These are phyloP conservation scores for Mirounga angustirostris DNA, from an alignment of 2,113 vertebrate species.

Conservation along the genomic window DNA sequence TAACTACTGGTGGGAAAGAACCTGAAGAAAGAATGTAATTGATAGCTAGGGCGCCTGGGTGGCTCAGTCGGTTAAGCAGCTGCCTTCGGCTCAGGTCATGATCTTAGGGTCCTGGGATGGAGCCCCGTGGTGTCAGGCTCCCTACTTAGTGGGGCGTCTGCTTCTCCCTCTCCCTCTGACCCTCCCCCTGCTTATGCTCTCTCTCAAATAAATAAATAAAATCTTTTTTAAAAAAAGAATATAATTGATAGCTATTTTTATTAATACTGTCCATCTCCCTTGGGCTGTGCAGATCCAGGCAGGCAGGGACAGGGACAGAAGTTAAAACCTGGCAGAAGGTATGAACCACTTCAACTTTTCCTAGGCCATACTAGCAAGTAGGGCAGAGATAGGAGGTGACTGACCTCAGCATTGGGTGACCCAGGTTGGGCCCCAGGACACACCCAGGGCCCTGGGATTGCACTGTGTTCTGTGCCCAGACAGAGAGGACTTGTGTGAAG, in stretches of 20 bases:
- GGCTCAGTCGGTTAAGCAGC: no score
- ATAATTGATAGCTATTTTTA: neutral
- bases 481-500: slow-evolving; percentile 63
- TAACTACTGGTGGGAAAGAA: slow-evolving; percentile 33
- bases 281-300: neutral
- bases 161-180: no score
- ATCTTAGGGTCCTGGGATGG: no score
- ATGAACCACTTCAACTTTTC: slow-evolving; percentile 1
- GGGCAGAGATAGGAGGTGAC: slow-evolving; percentile 31
- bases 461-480: neutral
- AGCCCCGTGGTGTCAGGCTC: no score
- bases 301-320: neutral
- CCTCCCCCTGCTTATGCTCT: no score
- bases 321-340: neutral
- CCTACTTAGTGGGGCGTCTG: no score
- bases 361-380: slow-evolving; percentile 23
- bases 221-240: neutral
- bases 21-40: neutral
- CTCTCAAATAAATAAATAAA: no score
- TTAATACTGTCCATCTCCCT: neutral
- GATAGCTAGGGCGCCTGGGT: neutral
- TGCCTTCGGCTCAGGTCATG: no score
- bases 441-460: neutral
- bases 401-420: neutral
- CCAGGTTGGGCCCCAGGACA: neutral